Evolutionary conservation across 2,113 vertebrate species (phyloP).

Genomic region (Sebastes schlegelii): DNA sequence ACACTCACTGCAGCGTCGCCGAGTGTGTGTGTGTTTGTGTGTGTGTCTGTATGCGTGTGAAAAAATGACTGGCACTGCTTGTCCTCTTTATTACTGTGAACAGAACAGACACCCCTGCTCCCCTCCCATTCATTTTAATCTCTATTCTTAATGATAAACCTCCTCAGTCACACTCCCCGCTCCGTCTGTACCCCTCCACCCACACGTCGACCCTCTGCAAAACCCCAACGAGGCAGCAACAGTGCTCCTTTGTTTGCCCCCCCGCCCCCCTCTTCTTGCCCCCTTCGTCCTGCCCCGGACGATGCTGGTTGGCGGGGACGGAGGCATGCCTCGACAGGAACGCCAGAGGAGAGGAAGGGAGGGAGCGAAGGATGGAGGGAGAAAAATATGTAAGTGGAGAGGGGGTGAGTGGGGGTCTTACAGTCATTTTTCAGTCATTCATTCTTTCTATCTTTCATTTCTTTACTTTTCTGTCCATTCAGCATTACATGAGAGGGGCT

Average conservation of each 20-base stretch:
- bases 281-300: constrained; percentile 70
- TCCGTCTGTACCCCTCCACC: constrained; percentile 44
- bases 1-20: constrained; percentile 37
- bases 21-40: constrained; percentile 34
- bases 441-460: constrained; percentile 72
- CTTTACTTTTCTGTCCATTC: constrained; percentile 87
- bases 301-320: constrained; percentile 81
- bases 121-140: constrained; percentile 80
- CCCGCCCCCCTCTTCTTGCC: constrained; percentile 47
- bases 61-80: constrained; percentile 74
- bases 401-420: constrained; percentile 67
- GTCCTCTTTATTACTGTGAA: constrained; percentile 74
- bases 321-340: constrained; percentile 90
- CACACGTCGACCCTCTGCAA: constrained; percentile 67
- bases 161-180: constrained; percentile 57
- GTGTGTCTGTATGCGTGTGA: constrained; percentile 6
- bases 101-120: constrained; percentile 65
- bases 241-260: constrained; percentile 92
- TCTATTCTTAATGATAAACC: constrained; percentile 78
- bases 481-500: constrained; percentile 83
- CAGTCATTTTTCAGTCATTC: constrained; percentile 72
- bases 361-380: constrained; percentile 23
- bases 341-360: constrained; percentile 62
- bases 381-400: constrained; percentile 38
- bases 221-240: constrained; percentile 80